Evolutionary conservation across 2,113 vertebrate genomes (phyloP), one percentile per base, ranked within the genome.

Genomic region (Limanda limanda): DNA sequence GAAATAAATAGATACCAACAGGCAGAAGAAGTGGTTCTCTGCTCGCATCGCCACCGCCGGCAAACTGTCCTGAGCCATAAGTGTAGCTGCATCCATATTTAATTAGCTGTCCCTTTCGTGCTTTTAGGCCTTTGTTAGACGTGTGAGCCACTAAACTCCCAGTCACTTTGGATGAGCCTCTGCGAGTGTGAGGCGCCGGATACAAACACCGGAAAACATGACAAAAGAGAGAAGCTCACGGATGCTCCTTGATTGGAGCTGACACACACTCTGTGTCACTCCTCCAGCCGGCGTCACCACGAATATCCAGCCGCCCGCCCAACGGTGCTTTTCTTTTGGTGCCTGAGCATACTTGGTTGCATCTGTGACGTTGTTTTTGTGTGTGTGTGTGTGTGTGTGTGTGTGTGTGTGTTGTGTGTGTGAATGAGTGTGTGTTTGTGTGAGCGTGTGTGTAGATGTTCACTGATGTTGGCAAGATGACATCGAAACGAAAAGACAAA

Each of bases 81-180:
- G 37, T 85, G 74, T 73, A 62, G n/a, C 51, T 47, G 10, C 72
- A 82, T 77, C 54, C 69, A 86, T 85, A 82, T 85, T 86, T 88
- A 82, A 89, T 83, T 68, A 78, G 52, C 12, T 24, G 37, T 21
- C 48, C 24, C 63, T 77, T 80, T 81, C 74, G 72, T 81, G 83
- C 72, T 76, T 81, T 86, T 67, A 57, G 70, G 59, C 70, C 61
- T 68, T 51, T 71, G 75, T 72, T 68, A 40, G 66, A 72, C 40
- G 21, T 79, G 68, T 60, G 58, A 68, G 55, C 14, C 14, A n/a
- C 18, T 77, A 67, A 73, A 85, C 67, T 79, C 68, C 6, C 59
- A 78, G 79, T 88, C 76, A 74, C 31, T 71, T 64, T 47, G 40
- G 67, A 88, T 91, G 88, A 89, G 69, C 52, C 71, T 56, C 75